phyloP scores from a whole-genome alignment of 1,140 invertebrate species.

The Halotydeus destructor region DNA sequence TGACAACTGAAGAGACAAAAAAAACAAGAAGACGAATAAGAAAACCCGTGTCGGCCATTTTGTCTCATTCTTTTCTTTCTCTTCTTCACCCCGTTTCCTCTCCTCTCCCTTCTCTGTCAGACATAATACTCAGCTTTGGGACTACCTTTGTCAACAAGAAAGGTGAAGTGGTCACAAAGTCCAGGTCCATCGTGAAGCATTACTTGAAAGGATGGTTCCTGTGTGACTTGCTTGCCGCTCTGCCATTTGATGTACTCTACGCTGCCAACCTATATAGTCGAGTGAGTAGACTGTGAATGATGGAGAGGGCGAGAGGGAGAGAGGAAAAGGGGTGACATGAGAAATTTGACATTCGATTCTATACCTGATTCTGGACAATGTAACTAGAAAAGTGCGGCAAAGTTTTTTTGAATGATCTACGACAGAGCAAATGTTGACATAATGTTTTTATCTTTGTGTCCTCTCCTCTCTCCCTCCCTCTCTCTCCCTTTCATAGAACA shows the following conservation, averaged over 20 bases:
- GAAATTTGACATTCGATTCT: too few species aligned
- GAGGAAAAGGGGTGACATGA: neutral
- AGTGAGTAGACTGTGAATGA: too few species aligned
- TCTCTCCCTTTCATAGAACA: slow-evolving; percentile 28
- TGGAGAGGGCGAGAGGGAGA: too few species aligned
- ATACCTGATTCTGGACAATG: too few species aligned
- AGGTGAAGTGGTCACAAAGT: slow-evolving; percentile 90
- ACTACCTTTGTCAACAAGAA: slow-evolving; percentile 97
- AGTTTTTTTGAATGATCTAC: too few species aligned
- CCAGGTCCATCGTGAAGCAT: slow-evolving; percentile 54
- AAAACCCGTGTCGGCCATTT: too few species aligned
- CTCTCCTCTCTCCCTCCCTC: too few species aligned
- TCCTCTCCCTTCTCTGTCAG: slow-evolving; percentile 33
- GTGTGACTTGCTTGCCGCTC: slow-evolving; percentile 76
- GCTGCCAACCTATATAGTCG: slow-evolving; percentile 59
- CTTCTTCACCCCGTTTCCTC: slow-evolving; percentile 3
- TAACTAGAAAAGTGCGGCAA: too few species aligned
- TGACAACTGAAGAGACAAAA: too few species aligned
- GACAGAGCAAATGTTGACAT: too few species aligned
- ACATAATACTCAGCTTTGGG: slow-evolving; percentile 93
- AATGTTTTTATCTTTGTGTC: too few species aligned
- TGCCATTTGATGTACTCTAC: slow-evolving; percentile 88
- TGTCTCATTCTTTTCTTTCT: slow-evolving; percentile 25
- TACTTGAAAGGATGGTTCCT: slow-evolving; percentile 90
- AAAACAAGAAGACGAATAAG: too few species aligned